Evolutionary conservation across 1,140 invertebrate species (phyloP), one percentile per base, ranked within the genome.

Genomic region (Drosophila parabipectinata): DNA sequence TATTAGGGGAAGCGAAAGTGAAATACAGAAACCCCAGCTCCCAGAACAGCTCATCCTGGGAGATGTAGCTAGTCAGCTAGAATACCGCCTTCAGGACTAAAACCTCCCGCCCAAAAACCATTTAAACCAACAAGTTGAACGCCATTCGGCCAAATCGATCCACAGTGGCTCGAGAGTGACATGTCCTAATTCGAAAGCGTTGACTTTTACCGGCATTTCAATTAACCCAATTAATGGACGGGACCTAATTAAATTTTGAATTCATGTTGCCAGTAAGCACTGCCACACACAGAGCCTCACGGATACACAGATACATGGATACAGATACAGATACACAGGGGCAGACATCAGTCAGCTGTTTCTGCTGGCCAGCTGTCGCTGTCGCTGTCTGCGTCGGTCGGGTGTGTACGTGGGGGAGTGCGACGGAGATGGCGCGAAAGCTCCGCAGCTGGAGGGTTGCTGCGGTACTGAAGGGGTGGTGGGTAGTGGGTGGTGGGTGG

Each of bases 151-250:
- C 51, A 26, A 32, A 69, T 71, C 67, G 72, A 66, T 74, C 53
- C 28, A 54, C 59, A 39, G 52, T 47, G 47, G 60, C 77, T 81
- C 87, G 88, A 90, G 68, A 90, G 68, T 90, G 88, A 90, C 88
- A 90, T 84, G 88, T 90, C 88, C 88, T 90, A 88, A 90, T 90
- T 90, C 68, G 75, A 72, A 82, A 87, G 59, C 72, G 75, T 50
- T 63, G 82, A 90, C 87, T 90, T 90, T 90, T 90, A 90, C 87
- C 87, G 87, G 82, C 87, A 90, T 80, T 91, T 91, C 90, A 91
- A 91, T 91, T 91, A 91, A 91, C 90, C 90, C 90, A 91, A 91
- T 91, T 91, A 91, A 91, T 91, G 89, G 83, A 90, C 79, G 88
- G 84, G 79, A 91, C 85, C 90, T 90, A 91, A 91, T 91, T 91